phyloP scores from a whole-genome alignment of 92 coral and sea anemone species.

The Porites rus region DNA sequence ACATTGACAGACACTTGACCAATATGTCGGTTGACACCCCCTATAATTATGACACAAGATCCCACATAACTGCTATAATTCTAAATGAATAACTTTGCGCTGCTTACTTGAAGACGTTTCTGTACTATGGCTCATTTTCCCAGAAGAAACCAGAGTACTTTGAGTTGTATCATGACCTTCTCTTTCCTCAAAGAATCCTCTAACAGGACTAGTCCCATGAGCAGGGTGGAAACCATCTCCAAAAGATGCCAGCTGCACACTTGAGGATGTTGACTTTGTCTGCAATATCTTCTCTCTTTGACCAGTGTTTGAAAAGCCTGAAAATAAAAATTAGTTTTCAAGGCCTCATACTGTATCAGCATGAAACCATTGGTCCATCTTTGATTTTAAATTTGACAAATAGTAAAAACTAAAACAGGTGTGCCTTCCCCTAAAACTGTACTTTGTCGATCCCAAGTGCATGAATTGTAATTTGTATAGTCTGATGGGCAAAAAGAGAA shows the following conservation, averaged over 20 bases:
- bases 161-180: not conserved
- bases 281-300: not conserved
- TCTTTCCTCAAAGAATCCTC: conserved; percentile 32
- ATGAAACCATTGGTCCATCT: not conserved
- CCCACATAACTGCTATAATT: too few species aligned
- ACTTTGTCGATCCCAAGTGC: too few species aligned
- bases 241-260: not conserved
- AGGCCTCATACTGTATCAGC: not conserved
- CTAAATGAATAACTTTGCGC: too few species aligned
- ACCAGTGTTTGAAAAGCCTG: conserved; percentile 6
- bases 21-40: too few species aligned
- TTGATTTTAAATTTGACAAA: too few species aligned
- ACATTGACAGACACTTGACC: too few species aligned
- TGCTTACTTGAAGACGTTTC: conserved; percentile 29
- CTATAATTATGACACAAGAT: too few species aligned
- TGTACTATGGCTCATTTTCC: not conserved
- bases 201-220: not conserved
- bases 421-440: too few species aligned
- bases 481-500: too few species aligned
- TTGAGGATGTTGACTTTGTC: not conserved
- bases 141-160: not conserved
- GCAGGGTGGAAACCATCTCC: conserved; percentile 1
- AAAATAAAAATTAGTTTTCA: too few species aligned
- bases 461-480: too few species aligned
- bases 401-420: too few species aligned